Evolutionary conservation across 2,888 invertebrate species (phyloP), one percentile per base, ranked within the genome.

Genomic region (Caenorhabditis sp.): DNA sequence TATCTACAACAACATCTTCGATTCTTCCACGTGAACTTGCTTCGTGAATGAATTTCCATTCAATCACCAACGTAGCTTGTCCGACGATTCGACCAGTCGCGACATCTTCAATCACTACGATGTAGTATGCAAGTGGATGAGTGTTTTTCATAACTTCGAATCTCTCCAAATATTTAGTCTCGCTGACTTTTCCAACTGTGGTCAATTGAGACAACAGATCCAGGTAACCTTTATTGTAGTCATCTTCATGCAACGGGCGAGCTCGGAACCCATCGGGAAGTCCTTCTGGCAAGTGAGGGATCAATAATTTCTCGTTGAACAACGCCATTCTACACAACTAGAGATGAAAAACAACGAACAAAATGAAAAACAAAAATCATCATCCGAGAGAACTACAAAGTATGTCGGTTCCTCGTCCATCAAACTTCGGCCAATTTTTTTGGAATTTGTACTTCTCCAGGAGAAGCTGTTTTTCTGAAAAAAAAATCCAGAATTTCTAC

Each of bases 1-100:
- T 53, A 57, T 74, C 71, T 4, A 78, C 72, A n/a, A 78, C 82
- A 10, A 82, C 82, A 58, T 82, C 82, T 57, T 82, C 82, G 10
- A 82, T 76, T 64, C 82, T 69, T 26, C 79, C 82, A 12, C 82
- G 83, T 75, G 61, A 83, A 17, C 85, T 84, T 14, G 82, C 81
- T 19, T 69, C 92, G 88, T 95, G 96, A 83, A 99, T 96, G 88
- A 99, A 97, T 89, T 99, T 99, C 88, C 93, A 92, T 90, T 99
- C 97, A 12, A 95, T 90, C 1, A 95, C 92, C 51, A 99, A 91
- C 0, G 96, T 94, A 0, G 95, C 93, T n/a, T 94, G 92, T 1
- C 93, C 97, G 24, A 90, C 88, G 81, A 97, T 81, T 60, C 83
- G 83, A 14, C 57, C 31, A 51, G 69, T 71, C 69, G 92, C 91